These are phyloP conservation scores for Pardalotus punctatus DNA, from an alignment of 2,113 vertebrate species.

Conservation along the genomic window DNA sequence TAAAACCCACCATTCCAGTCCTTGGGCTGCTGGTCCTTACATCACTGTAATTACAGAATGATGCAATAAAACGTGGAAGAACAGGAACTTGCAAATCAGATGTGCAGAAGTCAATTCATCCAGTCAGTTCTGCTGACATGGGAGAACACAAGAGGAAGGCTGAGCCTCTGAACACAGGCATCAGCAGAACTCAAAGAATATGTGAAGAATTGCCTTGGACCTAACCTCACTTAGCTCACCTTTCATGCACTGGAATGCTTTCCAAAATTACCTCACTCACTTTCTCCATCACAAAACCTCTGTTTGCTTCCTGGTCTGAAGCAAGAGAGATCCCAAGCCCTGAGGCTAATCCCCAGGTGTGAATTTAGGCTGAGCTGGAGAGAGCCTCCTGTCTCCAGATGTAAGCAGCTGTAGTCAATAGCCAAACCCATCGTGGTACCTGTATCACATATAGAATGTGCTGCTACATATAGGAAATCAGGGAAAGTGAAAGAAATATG, in stretches of 20 bases:
- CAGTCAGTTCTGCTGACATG: slow-evolving; percentile 37
- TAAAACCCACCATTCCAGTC: not conserved
- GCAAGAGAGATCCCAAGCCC: not conserved
- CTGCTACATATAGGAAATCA: not conserved
- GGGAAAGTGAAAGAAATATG: not conserved
- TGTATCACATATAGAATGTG: not conserved
- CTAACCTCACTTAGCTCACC: not conserved
- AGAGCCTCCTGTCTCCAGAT: not conserved
- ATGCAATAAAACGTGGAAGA: not conserved
- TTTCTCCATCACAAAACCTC: not conserved
- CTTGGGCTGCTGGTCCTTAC: not conserved
- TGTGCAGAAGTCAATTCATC: not conserved
- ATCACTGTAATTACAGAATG: not conserved
- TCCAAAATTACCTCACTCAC: not conserved
- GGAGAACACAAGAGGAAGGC: not conserved
- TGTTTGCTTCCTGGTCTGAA: fast-evolving
- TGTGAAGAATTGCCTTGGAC: slow-evolving; percentile 23
- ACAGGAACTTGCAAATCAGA: slow-evolving; percentile 35
- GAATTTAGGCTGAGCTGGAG: not conserved
- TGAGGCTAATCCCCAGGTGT: not conserved
- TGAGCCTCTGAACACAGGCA: not conserved
- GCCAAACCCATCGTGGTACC: not conserved
- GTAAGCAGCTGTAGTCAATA: not conserved
- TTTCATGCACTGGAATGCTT: not conserved
- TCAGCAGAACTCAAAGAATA: slow-evolving; percentile 51